Evolutionary conservation across 53 echinoderm and acorn worm genomes (phyloP).

Genomic region (Antedon mediterranea): DNA sequence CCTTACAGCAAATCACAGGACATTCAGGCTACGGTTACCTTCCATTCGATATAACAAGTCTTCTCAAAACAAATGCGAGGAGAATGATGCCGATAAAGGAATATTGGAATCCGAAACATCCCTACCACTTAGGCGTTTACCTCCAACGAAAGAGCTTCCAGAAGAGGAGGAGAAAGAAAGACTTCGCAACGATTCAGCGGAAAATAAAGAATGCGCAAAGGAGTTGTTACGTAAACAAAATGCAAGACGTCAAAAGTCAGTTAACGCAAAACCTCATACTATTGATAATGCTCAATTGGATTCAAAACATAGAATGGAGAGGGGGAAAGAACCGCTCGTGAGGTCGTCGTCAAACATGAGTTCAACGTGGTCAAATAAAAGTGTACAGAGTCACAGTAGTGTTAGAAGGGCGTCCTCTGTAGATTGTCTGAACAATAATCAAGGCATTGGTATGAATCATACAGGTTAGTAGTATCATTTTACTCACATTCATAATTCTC

Average conservation of each 20-base stretch:
- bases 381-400: constrained; percentile 29
- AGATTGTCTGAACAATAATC: constrained; percentile 38
- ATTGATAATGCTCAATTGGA: constrained; percentile 4
- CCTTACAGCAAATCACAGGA: constrained; percentile 79
- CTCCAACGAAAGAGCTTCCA: neutral
- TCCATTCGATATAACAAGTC: constrained; percentile 57
- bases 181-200: neutral
- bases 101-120: constrained; percentile 18
- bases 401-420: constrained; percentile 48
- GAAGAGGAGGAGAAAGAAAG: neutral
- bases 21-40: constrained; percentile 81
- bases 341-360: constrained; percentile 26
- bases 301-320: neutral
- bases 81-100: constrained; percentile 22
- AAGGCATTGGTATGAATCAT: constrained; percentile 8
- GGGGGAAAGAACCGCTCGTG: constrained; percentile 5
- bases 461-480: neutral
- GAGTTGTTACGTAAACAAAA: constrained; percentile 12
- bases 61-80: constrained; percentile 14
- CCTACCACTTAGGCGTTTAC: constrained; percentile 1
- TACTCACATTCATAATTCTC: no score
- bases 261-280: neutral
- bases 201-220: constrained; percentile 4
- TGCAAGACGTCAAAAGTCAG: neutral
- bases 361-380: constrained; percentile 47